Conservation (phyloP, 1,140 invertebrate species). For the Aradophagus sp. region DNA sequence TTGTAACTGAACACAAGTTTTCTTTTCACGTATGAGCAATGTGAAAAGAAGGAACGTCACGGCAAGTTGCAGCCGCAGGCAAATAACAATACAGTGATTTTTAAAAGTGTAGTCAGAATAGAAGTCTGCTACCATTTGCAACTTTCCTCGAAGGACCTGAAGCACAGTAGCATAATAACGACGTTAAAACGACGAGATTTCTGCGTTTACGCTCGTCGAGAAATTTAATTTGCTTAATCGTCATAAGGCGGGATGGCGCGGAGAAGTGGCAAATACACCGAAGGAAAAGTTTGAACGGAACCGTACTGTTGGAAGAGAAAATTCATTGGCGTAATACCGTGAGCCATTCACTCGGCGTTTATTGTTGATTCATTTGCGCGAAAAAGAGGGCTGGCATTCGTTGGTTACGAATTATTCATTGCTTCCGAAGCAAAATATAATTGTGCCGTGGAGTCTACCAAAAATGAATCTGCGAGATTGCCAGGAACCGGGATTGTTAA, state of each 20-base stretch:
- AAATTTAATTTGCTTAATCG: slow-evolving; percentile 65
- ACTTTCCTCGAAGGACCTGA: slow-evolving; percentile 46
- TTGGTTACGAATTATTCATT: slow-evolving; percentile 45
- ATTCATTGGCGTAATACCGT: slow-evolving; percentile 55
- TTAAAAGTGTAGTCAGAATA: slow-evolving; percentile 37
- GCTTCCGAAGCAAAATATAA: slow-evolving; percentile 13
- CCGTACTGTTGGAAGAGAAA: slow-evolving; percentile 36
- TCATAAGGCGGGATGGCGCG: slow-evolving; percentile 21
- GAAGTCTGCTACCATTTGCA: slow-evolving; percentile 41
- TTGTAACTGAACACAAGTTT: too few species aligned
- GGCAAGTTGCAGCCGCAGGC: slow-evolving; percentile 24
- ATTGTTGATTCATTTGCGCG: slow-evolving; percentile 29
- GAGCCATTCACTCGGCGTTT: slow-evolving; percentile 43
- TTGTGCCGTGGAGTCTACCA: not conserved
- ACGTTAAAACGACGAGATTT: slow-evolving; percentile 56
- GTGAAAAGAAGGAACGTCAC: too few species aligned
- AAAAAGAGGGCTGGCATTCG: not conserved
- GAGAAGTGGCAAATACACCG: slow-evolving; percentile 1
- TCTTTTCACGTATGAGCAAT: slow-evolving; percentile 9
- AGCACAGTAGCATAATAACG: slow-evolving; percentile 42
- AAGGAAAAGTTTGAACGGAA: slow-evolving; percentile 42
- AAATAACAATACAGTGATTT: slow-evolving; percentile 29
- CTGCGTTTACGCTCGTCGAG: slow-evolving; percentile 45
- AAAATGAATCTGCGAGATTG: too few species aligned
- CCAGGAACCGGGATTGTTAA: too few species aligned